phyloP scores from a whole-genome alignment of 2,113 vertebrate genomes.

The Zootoca vivipara region DNA sequence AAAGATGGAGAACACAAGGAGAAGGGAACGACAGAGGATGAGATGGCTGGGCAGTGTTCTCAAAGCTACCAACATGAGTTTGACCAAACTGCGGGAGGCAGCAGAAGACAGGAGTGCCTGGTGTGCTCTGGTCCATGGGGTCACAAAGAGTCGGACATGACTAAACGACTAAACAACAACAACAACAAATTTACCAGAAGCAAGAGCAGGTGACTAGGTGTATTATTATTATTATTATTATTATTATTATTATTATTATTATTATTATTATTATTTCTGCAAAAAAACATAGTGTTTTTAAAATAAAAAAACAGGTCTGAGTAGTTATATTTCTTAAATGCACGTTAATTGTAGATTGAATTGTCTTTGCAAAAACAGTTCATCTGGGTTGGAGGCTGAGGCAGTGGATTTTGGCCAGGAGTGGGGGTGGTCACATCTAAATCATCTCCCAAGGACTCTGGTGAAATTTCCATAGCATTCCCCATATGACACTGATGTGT shows the following conservation, averaged over 20 bases:
- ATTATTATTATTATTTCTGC: constrained; percentile 22
- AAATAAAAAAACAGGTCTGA: constrained; percentile 20
- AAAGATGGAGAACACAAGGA: no score
- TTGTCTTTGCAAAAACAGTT: constrained; percentile 69
- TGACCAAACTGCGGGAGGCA: no score
- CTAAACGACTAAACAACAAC: no score
- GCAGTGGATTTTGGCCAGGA: not conserved
- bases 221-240: constrained; percentile 19
- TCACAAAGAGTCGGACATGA: no score
- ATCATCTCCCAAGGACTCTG: constrained; percentile 81
- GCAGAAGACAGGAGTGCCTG: no score
- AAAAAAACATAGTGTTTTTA: constrained; percentile 49
- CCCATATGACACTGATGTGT: constrained; percentile 94
- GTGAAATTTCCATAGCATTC: constrained; percentile 85
- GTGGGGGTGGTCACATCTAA: constrained; percentile 71
- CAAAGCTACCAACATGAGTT: no score
- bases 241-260: constrained; percentile 3
- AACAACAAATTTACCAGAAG: constrained; percentile 56
- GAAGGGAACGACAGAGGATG: no score
- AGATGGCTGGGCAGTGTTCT: no score
- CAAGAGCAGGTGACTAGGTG: not conserved
- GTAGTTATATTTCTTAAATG: constrained; percentile 71
- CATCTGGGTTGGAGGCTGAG: not conserved
- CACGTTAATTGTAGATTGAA: constrained; percentile 80
- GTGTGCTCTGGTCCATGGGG: no score